Evolutionary conservation across 1,140 invertebrate genomes (phyloP).

Genomic region (Potamilus streckersoni): DNA sequence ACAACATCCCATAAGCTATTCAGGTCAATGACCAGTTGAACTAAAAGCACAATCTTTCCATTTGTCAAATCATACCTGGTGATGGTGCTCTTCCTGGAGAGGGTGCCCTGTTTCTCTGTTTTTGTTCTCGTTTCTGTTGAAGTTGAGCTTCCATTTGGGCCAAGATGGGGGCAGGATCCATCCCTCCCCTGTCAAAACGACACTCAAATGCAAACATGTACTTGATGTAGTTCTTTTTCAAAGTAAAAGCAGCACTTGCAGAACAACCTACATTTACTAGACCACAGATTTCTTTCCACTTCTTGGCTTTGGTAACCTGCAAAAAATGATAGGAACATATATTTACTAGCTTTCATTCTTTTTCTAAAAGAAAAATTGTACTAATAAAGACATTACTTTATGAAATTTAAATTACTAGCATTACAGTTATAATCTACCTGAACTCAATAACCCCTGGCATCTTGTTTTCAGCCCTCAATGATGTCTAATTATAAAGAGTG

Average conservation of each 20-base stretch:
- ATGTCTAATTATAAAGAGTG: too few species aligned
- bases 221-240: slow-evolving; percentile 98
- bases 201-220: slow-evolving; percentile 96
- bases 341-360: background rate
- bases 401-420: too few species aligned
- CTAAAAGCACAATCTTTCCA: too few species aligned
- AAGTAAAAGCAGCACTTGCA: slow-evolving; percentile 95
- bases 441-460: too few species aligned
- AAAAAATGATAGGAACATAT: slow-evolving; percentile 26
- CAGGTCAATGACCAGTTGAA: too few species aligned
- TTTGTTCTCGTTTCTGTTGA: slow-evolving; percentile 65
- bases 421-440: too few species aligned
- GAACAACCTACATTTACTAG: slow-evolving; percentile 93
- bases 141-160: slow-evolving; percentile 77
- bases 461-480: too few species aligned
- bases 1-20: too few species aligned
- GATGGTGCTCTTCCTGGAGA: slow-evolving; percentile 51
- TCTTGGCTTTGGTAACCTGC: slow-evolving; percentile 97
- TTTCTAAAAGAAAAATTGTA: background rate
- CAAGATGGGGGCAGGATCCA: slow-evolving; percentile 95
- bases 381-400: background rate
- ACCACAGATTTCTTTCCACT: slow-evolving; percentile 98
- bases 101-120: slow-evolving; percentile 53
- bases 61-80: background rate
- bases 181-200: slow-evolving; percentile 94